Base-by-base conservation (phyloP, 2,888 invertebrate genomes). In the Oegoconia quadripuncta region DNA sequence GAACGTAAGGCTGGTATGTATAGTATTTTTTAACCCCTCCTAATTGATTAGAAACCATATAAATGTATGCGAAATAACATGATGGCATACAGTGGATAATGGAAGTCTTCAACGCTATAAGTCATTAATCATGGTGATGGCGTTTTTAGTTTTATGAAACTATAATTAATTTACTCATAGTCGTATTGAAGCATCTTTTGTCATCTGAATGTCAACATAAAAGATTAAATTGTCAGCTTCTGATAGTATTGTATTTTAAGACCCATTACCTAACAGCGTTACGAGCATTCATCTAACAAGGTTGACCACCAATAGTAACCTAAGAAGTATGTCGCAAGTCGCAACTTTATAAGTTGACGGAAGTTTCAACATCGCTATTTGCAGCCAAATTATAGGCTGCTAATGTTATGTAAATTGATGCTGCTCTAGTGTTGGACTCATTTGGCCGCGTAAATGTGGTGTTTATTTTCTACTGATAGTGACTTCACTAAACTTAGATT, bases 351-450 rank as follows among this genome's bases (percentile, higher is more conserved):
- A 17, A 15, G 64, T 54, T 61, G 64, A 69, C 73, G 77, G 80
- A 81, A 74, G 75, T 86, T 82, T 81, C 83, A 53, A 74, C 74
- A 83, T 55, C 42, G 47, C 64, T 64, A 64, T 67, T 62, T 67
- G 59, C 64, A 58, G 67, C 59, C 59, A 68, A 73, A 71, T 74
- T 74, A 75, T 64, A 68, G 60, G 63, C 53, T 48, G 54, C 53
- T 57, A 60, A 28, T 55, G 63, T 73, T 74, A 74, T 70, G 65
- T 70, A 69, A 77, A 77, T 73, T 63, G 59, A 64, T 59, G 38
- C 54, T 42, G 52, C 60, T 48, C 44, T 45, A 38, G 34, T 42
- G 32, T 46, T 48, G 42, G 47, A 55, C 61, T 59, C 57, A 54
- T 64, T 57, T 68, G 9, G 15, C 15, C 15, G 23, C 15, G 9